Evolutionary conservation across 2,888 invertebrate species (phyloP), one percentile per base, ranked within the genome.

Genomic region (Gasteruption jaculator): DNA sequence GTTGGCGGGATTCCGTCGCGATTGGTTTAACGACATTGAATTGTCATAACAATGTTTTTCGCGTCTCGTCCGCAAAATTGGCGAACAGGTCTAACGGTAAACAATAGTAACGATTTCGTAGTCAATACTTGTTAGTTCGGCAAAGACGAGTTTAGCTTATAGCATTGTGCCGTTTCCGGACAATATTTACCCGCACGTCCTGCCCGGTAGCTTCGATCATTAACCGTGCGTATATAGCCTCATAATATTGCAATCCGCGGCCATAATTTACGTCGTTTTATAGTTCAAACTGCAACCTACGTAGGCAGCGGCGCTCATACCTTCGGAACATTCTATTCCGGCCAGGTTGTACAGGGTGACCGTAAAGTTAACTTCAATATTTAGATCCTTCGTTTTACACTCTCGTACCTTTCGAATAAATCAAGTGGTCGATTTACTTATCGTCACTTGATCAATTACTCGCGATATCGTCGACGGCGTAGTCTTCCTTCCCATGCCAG

Each of bases 201-300:
- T 53, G 54, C 59, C 59, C 64, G 62, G 68, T 68, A 68, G 68
- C 66, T 64, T 64, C 65, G 68, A 68, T 68, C 69, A 70, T 70
- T 70, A 70, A 69, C 68, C 67, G 66, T 67, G 67, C 68, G 69
- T 68, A 68, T 69, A 69, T 65, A 63, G 68, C 69, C 68, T 68
- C 70, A 70, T 70, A 69, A 69, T 69, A 69, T 69, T 66, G 65
- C 70, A 66, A 70, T 70, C 67, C 69, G 63, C 56, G 63, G 65
- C 65, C 65, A 66, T 70, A 70, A 70, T 70, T 69, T 69, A 68
- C 67, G 65, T 68, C 68, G 69, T 70, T 70, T 70, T 70, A 70
- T 68, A 69, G 69, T 68, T 67, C 63, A 70, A 70, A 69, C 69
- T 68, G 69, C 66, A 66, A 68, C 60, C 62, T 61, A 63, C 59